These are phyloP conservation scores for Leptopilina boulardi DNA, from an alignment of 1,140 invertebrate species.

Conservation along the genomic window DNA sequence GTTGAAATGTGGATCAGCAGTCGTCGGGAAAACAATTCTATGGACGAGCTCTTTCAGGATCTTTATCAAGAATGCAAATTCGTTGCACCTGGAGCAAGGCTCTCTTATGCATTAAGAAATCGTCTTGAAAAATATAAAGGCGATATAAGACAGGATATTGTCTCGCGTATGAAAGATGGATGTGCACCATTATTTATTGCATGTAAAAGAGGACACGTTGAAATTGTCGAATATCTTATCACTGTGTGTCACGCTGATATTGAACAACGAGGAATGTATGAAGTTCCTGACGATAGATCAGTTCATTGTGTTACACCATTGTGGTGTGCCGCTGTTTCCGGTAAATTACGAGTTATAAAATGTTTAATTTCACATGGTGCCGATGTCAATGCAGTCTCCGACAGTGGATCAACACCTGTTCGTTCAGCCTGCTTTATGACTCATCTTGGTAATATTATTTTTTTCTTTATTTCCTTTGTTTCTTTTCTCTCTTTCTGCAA, in stretches of 20 bases:
- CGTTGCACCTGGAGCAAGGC: constrained; percentile 81
- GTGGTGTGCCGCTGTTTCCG: constrained; percentile 96
- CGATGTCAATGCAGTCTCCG: constrained; percentile 89
- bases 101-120: constrained; percentile 80
- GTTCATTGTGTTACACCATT: constrained; percentile 91
- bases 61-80: constrained; percentile 83
- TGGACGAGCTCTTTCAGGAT: constrained; percentile 81
- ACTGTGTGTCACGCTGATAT: constrained; percentile 88
- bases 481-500: no score
- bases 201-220: constrained; percentile 88
- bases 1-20: constrained; percentile 39
- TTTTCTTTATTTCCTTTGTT: not conserved
- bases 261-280: constrained; percentile 88
- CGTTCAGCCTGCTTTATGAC: constrained; percentile 96
- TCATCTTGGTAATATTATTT: constrained; percentile 79
- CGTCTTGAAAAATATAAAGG: constrained; percentile 80
- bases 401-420: constrained; percentile 92
- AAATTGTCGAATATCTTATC: constrained; percentile 93
- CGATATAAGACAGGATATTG: constrained; percentile 80
- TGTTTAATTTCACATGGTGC: constrained; percentile 88
- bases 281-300: constrained; percentile 83
- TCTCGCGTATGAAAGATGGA: constrained; percentile 82
- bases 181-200: constrained; percentile 93
- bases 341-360: constrained; percentile 86
- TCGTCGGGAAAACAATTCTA: constrained; percentile 59